Evolutionary conservation across 2,888 invertebrate species (phyloP).

Genomic region (Odontomyia ornata): DNA sequence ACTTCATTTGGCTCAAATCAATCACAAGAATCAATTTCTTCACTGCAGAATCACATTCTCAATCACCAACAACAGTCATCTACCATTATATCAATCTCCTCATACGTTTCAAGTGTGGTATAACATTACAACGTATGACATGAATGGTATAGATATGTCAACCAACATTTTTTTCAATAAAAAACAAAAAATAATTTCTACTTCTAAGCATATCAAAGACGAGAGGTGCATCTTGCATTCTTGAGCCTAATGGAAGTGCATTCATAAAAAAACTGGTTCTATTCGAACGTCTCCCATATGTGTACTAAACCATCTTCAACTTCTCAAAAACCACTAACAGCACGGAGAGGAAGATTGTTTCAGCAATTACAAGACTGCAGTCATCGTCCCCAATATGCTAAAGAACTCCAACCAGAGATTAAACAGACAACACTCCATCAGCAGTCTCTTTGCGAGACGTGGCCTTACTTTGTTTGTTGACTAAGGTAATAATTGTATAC

Average conservation of each 20-base stretch:
- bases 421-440: not conserved
- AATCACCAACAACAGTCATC: not conserved
- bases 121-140: not conserved
- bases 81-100: not conserved
- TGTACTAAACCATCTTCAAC: not conserved
- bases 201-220: not conserved
- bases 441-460: not conserved
- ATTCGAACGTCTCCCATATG: not conserved
- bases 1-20: too few relatives aligned
- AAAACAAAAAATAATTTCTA: not conserved
- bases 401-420: not conserved
- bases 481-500: slow-evolving; percentile 4
- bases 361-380: not conserved
- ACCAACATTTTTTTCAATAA: not conserved
- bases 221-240: not conserved
- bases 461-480: not conserved
- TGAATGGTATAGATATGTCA: not conserved
- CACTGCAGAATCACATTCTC: too few relatives aligned
- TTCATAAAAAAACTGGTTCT: not conserved
- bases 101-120: not conserved
- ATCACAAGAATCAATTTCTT: too few relatives aligned
- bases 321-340: too few relatives aligned
- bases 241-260: not conserved
- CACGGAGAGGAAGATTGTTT: too few relatives aligned
- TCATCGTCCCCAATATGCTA: not conserved